Conservation (phyloP, 2,113 vertebrate genomes). For the Oostethus manadensis region DNA sequence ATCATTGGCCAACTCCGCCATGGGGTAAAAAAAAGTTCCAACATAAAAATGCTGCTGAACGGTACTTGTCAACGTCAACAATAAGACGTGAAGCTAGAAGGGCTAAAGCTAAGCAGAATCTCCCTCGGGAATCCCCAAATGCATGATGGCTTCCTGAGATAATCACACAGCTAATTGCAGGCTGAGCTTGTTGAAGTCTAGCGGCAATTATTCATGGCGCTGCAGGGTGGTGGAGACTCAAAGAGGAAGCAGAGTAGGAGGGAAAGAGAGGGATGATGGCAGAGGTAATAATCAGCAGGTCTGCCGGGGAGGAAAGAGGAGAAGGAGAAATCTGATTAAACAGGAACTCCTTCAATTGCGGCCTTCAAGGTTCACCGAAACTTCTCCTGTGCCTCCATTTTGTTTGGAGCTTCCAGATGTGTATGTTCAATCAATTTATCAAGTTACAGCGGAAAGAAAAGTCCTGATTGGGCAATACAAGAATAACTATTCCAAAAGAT, state of each 20-base stretch:
- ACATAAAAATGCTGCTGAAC: background rate
- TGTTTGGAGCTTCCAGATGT: slow-evolving; percentile 64
- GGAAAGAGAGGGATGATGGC: slow-evolving; percentile 13
- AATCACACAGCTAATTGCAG: slow-evolving; percentile 60
- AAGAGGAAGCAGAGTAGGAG: background rate
- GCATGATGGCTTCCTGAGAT: slow-evolving; percentile 25
- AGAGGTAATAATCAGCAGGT: slow-evolving; percentile 28
- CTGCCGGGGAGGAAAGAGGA: slow-evolving; percentile 43
- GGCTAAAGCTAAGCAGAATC: slow-evolving; percentile 11
- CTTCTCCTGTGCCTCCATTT: slow-evolving; percentile 23
- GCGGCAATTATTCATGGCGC: slow-evolving; percentile 51
- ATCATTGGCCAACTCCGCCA: slow-evolving; percentile 6
- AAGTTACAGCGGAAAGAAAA: slow-evolving; percentile 6
- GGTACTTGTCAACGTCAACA: background rate
- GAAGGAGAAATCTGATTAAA: slow-evolving; percentile 56
- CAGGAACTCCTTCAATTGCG: slow-evolving; percentile 60
- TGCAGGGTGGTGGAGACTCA: slow-evolving; percentile 17
- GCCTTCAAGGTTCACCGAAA: slow-evolving; percentile 51
- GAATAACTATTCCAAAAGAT: too few relatives aligned
- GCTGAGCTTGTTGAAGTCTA: slow-evolving; percentile 33
- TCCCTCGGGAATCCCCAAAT: slow-evolving; percentile 34
- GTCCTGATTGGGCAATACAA: background rate
- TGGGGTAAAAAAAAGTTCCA: background rate
- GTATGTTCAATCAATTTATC: slow-evolving; percentile 23
- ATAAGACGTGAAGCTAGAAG: background rate